A percentile compares a stretch with the other conserved stretches of the same genome.
phyloP scores from a whole-genome alignment of 2,113 vertebrate genomes.

The Tapirus terrestris region DNA sequence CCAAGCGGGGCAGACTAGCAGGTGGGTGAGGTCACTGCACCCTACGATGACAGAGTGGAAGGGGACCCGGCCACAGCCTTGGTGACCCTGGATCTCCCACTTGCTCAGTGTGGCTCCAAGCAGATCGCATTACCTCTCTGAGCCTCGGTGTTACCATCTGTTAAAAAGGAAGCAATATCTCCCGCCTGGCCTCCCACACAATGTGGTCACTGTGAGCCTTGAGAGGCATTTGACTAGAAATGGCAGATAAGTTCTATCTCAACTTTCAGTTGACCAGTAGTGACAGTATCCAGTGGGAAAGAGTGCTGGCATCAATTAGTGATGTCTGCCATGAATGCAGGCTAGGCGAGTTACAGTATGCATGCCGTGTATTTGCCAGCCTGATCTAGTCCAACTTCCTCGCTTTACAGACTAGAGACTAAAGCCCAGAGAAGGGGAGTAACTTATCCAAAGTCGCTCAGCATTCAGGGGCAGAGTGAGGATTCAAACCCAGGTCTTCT shows the following conservation, averaged over 20 bases:
- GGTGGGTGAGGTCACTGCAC: not conserved
- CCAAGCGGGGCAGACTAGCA: not conserved
- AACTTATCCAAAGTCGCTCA: not conserved
- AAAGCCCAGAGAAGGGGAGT: not conserved
- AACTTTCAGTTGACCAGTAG: not conserved
- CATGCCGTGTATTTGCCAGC: not conserved
- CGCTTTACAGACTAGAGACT: not conserved
- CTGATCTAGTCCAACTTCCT: not conserved
- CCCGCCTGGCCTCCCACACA: not conserved
- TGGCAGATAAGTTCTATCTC: not conserved
- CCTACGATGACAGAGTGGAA: not conserved
- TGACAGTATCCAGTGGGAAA: not conserved
- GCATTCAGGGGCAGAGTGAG: not conserved
- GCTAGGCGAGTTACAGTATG: accelerated
- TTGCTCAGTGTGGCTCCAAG: not conserved
- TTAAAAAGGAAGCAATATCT: not conserved
- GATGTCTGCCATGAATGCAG: not conserved
- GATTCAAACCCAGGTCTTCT: not conserved
- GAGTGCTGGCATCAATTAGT: not conserved
- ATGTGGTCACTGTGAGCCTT: not conserved
- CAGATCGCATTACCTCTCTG: not conserved
- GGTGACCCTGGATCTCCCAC: not conserved
- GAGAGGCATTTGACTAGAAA: not conserved
- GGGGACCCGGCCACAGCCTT: not conserved
- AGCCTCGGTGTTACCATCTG: not conserved